Percentiles rank a stretch among this genome's conserved stretches.
phyloP scores from a whole-genome alignment of 2,113 vertebrate species.

The Corythornis cristatus region DNA sequence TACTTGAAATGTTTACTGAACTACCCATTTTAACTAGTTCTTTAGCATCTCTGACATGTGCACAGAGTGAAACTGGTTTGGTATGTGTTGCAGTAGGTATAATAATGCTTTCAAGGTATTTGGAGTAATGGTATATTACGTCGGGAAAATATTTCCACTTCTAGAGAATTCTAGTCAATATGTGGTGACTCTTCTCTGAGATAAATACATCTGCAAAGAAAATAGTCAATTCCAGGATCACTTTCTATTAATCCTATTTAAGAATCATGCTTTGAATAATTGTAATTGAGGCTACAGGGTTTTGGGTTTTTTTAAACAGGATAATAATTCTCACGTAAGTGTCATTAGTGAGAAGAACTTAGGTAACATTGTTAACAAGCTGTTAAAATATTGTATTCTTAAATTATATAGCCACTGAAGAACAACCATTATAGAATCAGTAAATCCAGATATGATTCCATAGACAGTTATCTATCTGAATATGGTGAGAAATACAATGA shows the following conservation, averaged over 20 bases:
- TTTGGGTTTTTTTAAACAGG: slow-evolving; percentile 12
- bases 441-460: slow-evolving; percentile 98
- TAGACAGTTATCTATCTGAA: slow-evolving; percentile 96
- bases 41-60: background rate
- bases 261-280: background rate
- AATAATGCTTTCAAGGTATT: background rate
- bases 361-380: slow-evolving; percentile 62
- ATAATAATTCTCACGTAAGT: slow-evolving; percentile 45
- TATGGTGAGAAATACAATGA: slow-evolving; percentile 98
- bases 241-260: slow-evolving; percentile 5
- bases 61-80: background rate
- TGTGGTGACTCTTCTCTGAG: background rate
- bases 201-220: background rate
- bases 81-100: background rate
- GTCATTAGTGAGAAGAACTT: slow-evolving; percentile 56
- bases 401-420: slow-evolving; percentile 88
- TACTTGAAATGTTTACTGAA: background rate
- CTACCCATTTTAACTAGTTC: background rate
- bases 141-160: background rate
- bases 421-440: slow-evolving; percentile 92
- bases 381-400: slow-evolving; percentile 71
- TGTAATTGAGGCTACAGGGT: background rate
- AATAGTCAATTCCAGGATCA: background rate
- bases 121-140: background rate
- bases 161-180: background rate